Percentiles rank a stretch among this genome's conserved stretches.
Conservation (phyloP, 2,113 vertebrate genomes). For the Pyxicephalus adspersus region DNA sequence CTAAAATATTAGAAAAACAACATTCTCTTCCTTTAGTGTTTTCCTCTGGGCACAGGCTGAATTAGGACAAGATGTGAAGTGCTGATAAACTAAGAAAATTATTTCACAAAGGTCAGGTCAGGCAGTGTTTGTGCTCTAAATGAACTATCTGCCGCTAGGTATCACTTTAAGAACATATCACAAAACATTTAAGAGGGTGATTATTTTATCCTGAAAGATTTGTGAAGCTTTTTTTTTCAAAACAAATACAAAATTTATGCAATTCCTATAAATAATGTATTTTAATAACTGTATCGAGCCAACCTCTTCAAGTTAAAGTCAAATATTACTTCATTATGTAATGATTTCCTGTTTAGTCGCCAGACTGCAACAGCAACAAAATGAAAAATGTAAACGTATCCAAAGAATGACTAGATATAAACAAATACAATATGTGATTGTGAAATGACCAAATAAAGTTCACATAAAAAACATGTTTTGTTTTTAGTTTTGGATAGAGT, state of each 20-base stretch:
- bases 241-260: not conserved
- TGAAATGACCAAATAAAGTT: no score
- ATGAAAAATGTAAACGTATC: no score
- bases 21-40: conserved; percentile 41
- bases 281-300: conserved; percentile 17
- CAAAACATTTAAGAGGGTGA: conserved; percentile 23
- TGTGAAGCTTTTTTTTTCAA: not conserved
- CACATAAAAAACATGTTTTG: no score
- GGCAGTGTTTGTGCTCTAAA: conserved; percentile 31
- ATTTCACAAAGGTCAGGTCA: conserved; percentile 58
- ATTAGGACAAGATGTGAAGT: conserved; percentile 43
- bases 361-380: no score
- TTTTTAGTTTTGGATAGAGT: no score
- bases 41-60: conserved; percentile 59
- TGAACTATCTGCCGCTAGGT: conserved; percentile 20
- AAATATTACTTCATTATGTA: not conserved
- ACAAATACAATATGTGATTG: no score
- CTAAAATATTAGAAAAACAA: conserved; percentile 54
- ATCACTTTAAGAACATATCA: conserved; percentile 32
- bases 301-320: conserved; percentile 1
- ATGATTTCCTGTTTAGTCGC: not conserved
- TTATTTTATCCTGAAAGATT: conserved; percentile 13
- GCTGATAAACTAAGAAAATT: conserved; percentile 59
- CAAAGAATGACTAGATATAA: no score
- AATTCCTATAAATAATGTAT: not conserved